A percentile compares a stretch with the other conserved stretches of the same genome.
Evolutionary conservation across 2,888 invertebrate species (phyloP).

Genomic region (Hemithea aestivaria): DNA sequence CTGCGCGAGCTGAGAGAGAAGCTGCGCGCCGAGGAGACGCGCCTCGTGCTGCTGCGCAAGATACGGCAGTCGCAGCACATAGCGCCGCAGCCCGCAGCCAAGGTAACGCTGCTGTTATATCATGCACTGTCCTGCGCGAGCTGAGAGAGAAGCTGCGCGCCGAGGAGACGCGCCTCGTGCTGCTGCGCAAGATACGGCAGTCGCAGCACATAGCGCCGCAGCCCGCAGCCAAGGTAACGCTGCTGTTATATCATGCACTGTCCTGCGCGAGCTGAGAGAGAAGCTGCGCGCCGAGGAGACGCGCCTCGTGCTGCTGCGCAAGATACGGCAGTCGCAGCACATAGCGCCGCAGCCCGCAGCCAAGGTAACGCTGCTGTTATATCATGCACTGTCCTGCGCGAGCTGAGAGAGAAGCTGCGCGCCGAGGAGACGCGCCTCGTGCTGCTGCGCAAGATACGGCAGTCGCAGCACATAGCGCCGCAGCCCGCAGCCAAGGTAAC

Average conservation of each 20-base stretch:
- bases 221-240: slow-evolving; percentile 64
- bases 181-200: slow-evolving; percentile 95
- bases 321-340: slow-evolving; percentile 94
- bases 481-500: slow-evolving; percentile 66
- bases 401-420: slow-evolving; percentile 91
- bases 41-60: slow-evolving; percentile 95
- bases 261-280: slow-evolving; percentile 89
- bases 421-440: slow-evolving; percentile 98
- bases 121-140: slow-evolving; percentile 81
- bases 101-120: slow-evolving; percentile 36
- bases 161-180: slow-evolving; percentile 97
- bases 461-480: slow-evolving; percentile 87
- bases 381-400: too few species aligned
- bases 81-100: slow-evolving; percentile 63
- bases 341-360: slow-evolving; percentile 68
- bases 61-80: slow-evolving; percentile 95
- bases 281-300: slow-evolving; percentile 97
- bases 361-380: slow-evolving; percentile 67
- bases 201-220: slow-evolving; percentile 85
- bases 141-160: slow-evolving; percentile 93
- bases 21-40: slow-evolving; percentile 97
- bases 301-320: slow-evolving; percentile 95
- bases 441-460: slow-evolving; percentile 93
- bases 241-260: too few species aligned
- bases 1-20: slow-evolving; percentile 91